A percentile compares a stretch with the other conserved stretches of the same genome.
Evolutionary conservation across 2,888 invertebrate genomes (phyloP).

Genomic region (Bugulina stolonifera): DNA sequence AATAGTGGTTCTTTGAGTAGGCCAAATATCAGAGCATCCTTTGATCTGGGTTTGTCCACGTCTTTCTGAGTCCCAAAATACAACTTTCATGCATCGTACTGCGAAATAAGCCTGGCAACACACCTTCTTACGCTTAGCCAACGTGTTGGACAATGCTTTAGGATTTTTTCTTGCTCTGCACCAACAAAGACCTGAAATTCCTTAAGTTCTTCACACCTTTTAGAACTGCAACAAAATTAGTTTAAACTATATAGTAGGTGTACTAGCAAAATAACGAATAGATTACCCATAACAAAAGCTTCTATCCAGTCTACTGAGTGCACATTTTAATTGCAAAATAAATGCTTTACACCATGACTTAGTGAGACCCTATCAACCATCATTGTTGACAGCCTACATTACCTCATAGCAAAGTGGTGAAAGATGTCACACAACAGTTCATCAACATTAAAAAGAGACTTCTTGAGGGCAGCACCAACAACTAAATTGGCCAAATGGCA

Average conservation of each 20-base stretch:
- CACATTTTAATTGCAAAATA: too few species aligned
- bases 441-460: background rate
- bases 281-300: too few species aligned
- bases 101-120: background rate
- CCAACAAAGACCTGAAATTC: constrained; percentile 12
- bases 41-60: constrained; percentile 27
- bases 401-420: too few species aligned
- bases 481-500: background rate
- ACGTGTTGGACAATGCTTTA: constrained; percentile 28
- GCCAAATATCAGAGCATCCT: background rate
- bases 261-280: too few species aligned
- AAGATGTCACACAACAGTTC: too few species aligned
- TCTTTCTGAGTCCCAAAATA: constrained; percentile 30
- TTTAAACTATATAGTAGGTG: too few species aligned
- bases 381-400: too few species aligned
- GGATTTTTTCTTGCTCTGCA: constrained; percentile 27
- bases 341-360: too few species aligned
- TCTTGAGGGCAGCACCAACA: background rate
- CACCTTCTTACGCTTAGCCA: constrained; percentile 13
- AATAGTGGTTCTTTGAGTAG: background rate
- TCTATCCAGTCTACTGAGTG: too few species aligned
- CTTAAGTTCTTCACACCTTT: background rate
- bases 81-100: background rate
- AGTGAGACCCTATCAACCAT: too few species aligned
- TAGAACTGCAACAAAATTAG: background rate